A percentile compares a stretch with the other conserved stretches of the same genome.
These are phyloP conservation scores for Dolichopus griseipennis DNA, from an alignment of 2,888 invertebrate genomes.

Conservation along the genomic window DNA sequence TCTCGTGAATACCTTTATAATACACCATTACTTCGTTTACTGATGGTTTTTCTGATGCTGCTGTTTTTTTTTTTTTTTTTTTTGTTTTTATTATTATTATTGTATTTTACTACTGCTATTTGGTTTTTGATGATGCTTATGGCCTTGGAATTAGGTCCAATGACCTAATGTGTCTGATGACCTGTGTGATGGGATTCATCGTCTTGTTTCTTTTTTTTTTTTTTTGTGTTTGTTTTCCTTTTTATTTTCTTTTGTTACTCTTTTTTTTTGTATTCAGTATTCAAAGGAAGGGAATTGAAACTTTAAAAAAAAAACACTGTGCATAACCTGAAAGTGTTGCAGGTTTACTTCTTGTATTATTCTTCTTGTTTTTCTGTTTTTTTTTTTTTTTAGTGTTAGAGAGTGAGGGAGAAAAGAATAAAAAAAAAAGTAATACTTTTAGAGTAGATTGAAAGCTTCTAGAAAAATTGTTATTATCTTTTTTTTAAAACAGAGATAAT, in stretches of 20 bases:
- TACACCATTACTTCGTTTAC: background rate
- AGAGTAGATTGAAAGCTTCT: constrained; percentile 3
- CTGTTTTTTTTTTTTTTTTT: background rate
- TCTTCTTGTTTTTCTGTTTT: background rate
- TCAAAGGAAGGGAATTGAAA: background rate
- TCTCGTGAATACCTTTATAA: background rate
- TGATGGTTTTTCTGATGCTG: background rate
- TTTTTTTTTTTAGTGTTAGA: background rate
- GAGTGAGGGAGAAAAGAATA: too few relatives aligned
- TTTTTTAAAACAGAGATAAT: background rate
- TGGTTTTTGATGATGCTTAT: background rate
- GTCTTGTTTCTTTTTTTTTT: background rate
- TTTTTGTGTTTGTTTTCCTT: background rate
- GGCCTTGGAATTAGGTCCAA: constrained; percentile 10
- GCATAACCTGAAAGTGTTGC: background rate
- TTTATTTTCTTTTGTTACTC: background rate
- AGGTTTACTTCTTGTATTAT: background rate
- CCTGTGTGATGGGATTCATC: background rate
- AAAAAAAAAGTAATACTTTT: background rate
- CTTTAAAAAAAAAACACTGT: background rate
- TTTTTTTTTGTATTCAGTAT: background rate
- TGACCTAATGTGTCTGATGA: constrained; percentile 10
- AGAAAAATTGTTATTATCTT: background rate
- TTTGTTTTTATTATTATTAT: too few relatives aligned
- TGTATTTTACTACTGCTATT: background rate